Conservation (phyloP, 2,113 vertebrate genomes). For the Onychorhynchus coronatus region DNA sequence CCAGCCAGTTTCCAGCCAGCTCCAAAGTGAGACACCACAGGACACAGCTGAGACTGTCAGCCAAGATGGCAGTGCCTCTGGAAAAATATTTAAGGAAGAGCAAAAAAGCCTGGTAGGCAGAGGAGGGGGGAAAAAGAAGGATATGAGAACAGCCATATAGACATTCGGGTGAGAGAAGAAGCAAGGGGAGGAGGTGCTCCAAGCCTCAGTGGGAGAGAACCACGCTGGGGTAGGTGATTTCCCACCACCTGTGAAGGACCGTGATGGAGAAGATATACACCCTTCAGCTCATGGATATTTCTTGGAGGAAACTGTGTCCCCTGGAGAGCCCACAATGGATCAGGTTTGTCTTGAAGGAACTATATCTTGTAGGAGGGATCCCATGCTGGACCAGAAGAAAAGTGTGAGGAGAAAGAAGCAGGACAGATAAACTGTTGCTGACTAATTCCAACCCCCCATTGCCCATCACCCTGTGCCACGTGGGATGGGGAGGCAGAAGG, state of each 20-base stretch:
- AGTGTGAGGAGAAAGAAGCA: neutral
- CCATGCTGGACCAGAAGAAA: neutral
- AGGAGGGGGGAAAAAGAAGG: neutral
- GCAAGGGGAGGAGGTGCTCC: neutral
- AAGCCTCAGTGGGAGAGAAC: fast-evolving
- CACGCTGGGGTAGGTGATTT: neutral
- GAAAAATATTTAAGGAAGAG: neutral
- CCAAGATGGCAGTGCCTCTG: neutral
- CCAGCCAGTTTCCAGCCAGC: neutral
- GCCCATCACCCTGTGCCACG: fast-evolving
- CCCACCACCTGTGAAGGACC: neutral
- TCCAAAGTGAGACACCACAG: neutral
- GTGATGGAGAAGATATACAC: neutral
- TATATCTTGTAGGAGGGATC: neutral
- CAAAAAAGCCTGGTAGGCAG: neutral
- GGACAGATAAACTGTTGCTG: neutral
- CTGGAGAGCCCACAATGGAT: neutral
- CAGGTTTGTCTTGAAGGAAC: neutral
- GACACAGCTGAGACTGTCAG: neutral
- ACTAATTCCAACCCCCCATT: neutral
- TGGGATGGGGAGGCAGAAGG: neutral
- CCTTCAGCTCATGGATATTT: neutral
- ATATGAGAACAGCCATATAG: neutral
- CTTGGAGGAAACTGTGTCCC: neutral
- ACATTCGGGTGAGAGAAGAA: neutral